phyloP scores from a whole-genome alignment of 1,140 invertebrate species.

The Psilanteris sp. region DNA sequence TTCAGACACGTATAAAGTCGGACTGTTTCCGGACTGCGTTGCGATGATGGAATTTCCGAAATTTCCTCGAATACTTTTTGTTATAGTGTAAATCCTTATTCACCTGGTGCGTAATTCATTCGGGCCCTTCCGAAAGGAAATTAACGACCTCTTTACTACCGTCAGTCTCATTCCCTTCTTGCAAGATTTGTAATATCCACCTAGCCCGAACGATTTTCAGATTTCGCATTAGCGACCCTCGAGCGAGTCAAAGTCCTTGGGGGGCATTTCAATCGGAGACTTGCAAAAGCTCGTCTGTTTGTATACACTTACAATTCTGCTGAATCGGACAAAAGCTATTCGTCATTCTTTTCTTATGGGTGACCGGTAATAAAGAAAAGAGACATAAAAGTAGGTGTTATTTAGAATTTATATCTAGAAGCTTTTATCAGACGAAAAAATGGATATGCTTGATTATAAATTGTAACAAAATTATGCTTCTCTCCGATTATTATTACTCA shows the following conservation, averaged over 20 bases:
- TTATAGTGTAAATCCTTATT: conserved; percentile 30
- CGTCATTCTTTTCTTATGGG: conserved; percentile 53
- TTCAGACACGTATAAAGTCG: conserved; percentile 10
- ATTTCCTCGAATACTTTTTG: too few relatives aligned
- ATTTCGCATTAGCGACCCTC: conserved; percentile 63
- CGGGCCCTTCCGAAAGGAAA: conserved; percentile 45
- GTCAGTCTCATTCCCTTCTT: conserved; percentile 45
- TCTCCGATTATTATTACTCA: too few relatives aligned
- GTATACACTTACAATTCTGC: conserved; percentile 61
- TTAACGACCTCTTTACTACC: conserved; percentile 59
- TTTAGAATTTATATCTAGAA: too few relatives aligned
- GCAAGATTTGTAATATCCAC: conserved; percentile 58
- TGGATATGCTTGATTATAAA: too few relatives aligned
- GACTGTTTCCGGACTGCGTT: too few relatives aligned
- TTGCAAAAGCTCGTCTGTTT: conserved; percentile 60
- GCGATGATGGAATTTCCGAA: too few relatives aligned
- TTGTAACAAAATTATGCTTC: too few relatives aligned
- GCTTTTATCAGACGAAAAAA: too few relatives aligned
- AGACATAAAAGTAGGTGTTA: conserved; percentile 1
- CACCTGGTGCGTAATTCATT: conserved; percentile 50
- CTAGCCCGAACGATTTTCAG: conserved; percentile 62
- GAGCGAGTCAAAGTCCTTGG: conserved; percentile 51
- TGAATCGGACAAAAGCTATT: conserved; percentile 63
- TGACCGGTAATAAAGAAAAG: conserved; percentile 44
- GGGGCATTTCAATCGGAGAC: conserved; percentile 68